These are phyloP conservation scores for Oxyruncus cristatus DNA, from an alignment of 2,113 vertebrate genomes.

Conservation along the genomic window DNA sequence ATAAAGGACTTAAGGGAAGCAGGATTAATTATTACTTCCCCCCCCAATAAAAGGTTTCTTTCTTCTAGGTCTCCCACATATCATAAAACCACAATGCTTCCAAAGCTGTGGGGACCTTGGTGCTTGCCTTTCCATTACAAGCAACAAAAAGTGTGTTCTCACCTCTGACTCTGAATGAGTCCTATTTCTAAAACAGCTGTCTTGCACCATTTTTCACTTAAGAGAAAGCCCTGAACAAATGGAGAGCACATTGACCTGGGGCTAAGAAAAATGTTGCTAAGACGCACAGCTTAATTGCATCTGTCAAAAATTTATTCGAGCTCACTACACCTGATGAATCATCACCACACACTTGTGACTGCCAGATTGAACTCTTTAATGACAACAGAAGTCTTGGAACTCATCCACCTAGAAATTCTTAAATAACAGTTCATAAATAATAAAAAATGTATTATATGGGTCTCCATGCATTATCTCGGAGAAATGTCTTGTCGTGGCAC, in stretches of 20 bases:
- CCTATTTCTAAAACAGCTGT: conserved; percentile 9
- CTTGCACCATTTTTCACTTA: conserved; percentile 11
- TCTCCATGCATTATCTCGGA: not conserved
- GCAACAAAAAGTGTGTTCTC: conserved; percentile 15
- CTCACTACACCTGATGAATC: conserved; percentile 45
- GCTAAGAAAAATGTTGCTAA: conserved; percentile 52
- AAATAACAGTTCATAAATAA: not conserved
- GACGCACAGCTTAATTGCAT: conserved; percentile 30
- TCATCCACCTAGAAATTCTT: not conserved
- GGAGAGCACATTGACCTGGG: conserved; percentile 13
- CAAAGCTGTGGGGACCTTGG: not conserved
- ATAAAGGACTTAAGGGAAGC: not conserved
- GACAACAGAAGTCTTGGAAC: conserved; percentile 7
- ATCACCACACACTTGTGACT: not conserved
- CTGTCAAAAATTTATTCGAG: conserved; percentile 33
- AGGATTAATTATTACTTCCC: not conserved
- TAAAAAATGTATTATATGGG: not conserved
- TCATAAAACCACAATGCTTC: not conserved
- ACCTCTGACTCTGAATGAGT: conserved; percentile 7
- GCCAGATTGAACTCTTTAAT: not conserved
- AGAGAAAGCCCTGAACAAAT: conserved; percentile 37
- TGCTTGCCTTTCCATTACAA: not conserved
- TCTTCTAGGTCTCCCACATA: not conserved
- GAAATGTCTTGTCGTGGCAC: not conserved
- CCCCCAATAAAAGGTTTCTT: not conserved